Base-by-base conservation (phyloP, 53 echinoderm and acorn worm species). In the Zoroaster sp. region DNA sequence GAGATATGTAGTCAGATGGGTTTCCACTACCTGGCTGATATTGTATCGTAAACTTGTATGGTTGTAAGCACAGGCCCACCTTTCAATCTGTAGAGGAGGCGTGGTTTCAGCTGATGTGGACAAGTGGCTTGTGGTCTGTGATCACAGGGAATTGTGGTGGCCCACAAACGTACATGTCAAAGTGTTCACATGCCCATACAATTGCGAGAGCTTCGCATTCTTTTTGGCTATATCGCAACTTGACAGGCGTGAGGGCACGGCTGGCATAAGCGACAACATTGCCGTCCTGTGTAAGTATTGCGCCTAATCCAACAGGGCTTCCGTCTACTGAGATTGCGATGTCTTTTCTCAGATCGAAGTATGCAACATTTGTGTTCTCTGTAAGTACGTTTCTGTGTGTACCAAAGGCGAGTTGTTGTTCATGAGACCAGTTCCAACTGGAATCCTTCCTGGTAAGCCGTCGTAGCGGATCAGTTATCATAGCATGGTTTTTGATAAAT, bases 241-340 rank as follows among this genome's bases (percentile, higher is more conserved):
- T 53, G 20, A 91, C 91, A n/a, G 32, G 77, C 1, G 37, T 86
- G 37, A 91, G 45, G 59, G 91, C 72, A 44, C 72, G 86, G 78
- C 77, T 91, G 18, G n/a, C 73, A 42, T 91, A 91, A 40, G 87
- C 91, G 4, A 91, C 72, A 18, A 88, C 51, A 9, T 40, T 35
- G 42, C 65, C 55, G 14, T 88, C 30, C 74, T 92, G 83, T 37
- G 67, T 69, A 2, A 86, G 72, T 46, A 72, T 86, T 0, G 73
- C 87, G 12, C 54, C 49, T 1, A 87, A 74, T 15, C 86, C 86
- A 43, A 86, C 73, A 14, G 86, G 86, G 54, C 86, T 86, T 0
- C 49, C 72, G 17, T 86, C 86, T 5, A 72, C 86, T 47, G 88
- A 30, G 15, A 96, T 20, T 21, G 88, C 87, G 4, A 92, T 92